Evolutionary conservation across 1,140 invertebrate genomes (phyloP).

Genomic region (Bombus confusus): DNA sequence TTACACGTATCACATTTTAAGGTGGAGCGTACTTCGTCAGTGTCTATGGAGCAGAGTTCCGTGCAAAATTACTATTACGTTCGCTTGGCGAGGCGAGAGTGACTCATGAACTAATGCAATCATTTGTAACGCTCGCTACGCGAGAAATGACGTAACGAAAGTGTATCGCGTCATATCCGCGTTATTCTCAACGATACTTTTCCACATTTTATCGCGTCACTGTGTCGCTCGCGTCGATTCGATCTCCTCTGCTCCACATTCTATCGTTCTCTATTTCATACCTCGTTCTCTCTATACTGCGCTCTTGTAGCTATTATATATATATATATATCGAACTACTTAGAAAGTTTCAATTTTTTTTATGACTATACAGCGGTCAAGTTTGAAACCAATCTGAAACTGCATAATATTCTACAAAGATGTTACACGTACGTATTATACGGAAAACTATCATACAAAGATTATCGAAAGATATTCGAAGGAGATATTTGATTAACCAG

Average conservation of each 20-base stretch:
- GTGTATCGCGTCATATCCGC: slow-evolving; percentile 48
- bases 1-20: too few relatives aligned
- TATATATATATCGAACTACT: too few relatives aligned
- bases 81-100: slow-evolving; percentile 31
- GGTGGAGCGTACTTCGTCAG: neutral
- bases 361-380: too few relatives aligned
- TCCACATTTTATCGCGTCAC: slow-evolving; percentile 26
- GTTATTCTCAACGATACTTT: slow-evolving; percentile 18
- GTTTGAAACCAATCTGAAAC: too few relatives aligned
- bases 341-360: too few relatives aligned
- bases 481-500: too few relatives aligned
- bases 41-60: slow-evolving; percentile 1
- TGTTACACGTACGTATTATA: too few relatives aligned
- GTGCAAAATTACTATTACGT: slow-evolving; percentile 45
- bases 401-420: too few relatives aligned
- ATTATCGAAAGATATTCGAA: too few relatives aligned
- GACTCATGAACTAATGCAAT: slow-evolving; percentile 51
- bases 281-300: neutral
- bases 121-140: slow-evolving; percentile 36
- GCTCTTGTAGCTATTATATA: neutral
- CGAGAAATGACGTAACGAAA: slow-evolving; percentile 49
- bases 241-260: neutral
- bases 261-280: neutral
- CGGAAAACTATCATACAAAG: too few relatives aligned
- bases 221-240: neutral